Evolutionary conservation across 2,888 invertebrate genomes (phyloP), one percentile per base, ranked within the genome.

Genomic region (Heteropelma amictum): DNA sequence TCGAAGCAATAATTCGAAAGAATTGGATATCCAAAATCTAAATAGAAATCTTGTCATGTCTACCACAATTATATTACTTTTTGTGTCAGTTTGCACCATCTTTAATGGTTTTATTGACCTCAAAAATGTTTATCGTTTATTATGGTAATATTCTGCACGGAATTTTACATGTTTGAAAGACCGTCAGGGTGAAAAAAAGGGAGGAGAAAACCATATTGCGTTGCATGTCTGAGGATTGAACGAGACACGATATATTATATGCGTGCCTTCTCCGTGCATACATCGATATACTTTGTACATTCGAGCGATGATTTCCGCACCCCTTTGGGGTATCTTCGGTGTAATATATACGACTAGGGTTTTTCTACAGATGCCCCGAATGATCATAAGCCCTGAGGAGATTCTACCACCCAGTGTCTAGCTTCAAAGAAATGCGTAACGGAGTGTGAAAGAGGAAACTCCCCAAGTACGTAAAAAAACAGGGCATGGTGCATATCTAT

Each of bases 331-430:
- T 73, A 73, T 69, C 60, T 76, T 65, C 60, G 30, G 33, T 54
- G 21, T 72, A 51, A 72, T 53, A 51, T 58, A 49, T 14, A 51
- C 51, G 47, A 40, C 60, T 56, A 47, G 58, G 73, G 60, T 73
- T 76, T 38, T 42, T 60, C 71, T 58, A 70, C 63, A 56, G 60
- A 35, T 63, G 73, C 71, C 69, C 69, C 54, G 77, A 76, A 68
- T 76, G 76, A n/a, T 76, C 71, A 65, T 53, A 56, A 73, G 56
- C 68, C 71, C 68, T 58, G 53, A 56, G 60, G 42, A 12, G 35
- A 47, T 30, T 28, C 67, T 74, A 35, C 64, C 65, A 47, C 28
- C 60, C 45, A 67, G 51, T 61, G 60, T 14, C 30, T 23, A 40
- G 54, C 17, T 58, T 33, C 67, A 67, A 28, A 70, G 54, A 65